Evolutionary conservation across 1,140 invertebrate genomes (phyloP).

Genomic region (Penaeus japonicus): DNA sequence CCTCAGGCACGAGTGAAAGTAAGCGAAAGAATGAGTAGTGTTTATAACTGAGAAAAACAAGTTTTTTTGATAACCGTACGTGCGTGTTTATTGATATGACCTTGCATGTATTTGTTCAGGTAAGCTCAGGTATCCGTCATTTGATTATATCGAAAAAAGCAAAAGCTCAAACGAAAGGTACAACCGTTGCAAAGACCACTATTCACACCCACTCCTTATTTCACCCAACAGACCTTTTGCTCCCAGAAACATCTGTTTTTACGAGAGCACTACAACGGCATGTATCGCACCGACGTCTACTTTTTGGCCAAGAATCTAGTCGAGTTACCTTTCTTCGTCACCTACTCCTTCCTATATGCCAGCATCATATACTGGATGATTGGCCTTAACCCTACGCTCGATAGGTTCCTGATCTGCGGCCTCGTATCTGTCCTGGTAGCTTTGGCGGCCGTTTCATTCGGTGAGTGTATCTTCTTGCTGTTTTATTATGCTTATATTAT

Average conservation of each 20-base stretch:
- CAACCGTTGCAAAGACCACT: no score
- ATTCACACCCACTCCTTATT: not conserved
- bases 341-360: constrained; percentile 84
- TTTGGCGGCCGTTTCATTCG: constrained; percentile 90
- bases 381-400: constrained; percentile 76
- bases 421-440: constrained; percentile 81
- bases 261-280: constrained; percentile 87
- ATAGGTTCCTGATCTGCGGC: constrained; percentile 78
- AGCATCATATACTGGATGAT: constrained; percentile 87
- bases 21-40: no score
- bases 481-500: no score
- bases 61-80: no score
- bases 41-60: no score
- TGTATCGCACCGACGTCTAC: constrained; percentile 92
- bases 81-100: no score
- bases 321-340: constrained; percentile 78
- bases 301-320: constrained; percentile 86
- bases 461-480: constrained; percentile 67
- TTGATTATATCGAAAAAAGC: no score
- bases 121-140: no score
- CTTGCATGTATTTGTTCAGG: no score
- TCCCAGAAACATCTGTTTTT: constrained; percentile 89
- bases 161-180: no score
- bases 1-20: no score
- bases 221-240: constrained; percentile 82